These are phyloP conservation scores for Didymodactylos carnosus DNA, from an alignment of 2,888 invertebrate genomes.

Conservation along the genomic window DNA sequence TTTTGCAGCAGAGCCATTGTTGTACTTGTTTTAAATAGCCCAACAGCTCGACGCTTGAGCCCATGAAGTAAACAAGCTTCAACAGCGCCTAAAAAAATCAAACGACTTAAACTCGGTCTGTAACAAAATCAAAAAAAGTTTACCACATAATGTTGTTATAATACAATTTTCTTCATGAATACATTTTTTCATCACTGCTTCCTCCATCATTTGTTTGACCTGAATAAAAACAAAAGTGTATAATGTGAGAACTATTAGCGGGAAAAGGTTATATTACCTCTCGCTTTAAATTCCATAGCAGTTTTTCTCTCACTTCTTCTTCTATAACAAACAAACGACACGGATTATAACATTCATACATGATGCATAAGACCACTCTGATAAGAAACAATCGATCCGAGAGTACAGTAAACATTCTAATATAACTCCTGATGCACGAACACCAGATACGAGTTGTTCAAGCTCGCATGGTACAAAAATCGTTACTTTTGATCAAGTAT, in stretches of 20 bases:
- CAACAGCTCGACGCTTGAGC: constrained; percentile 44
- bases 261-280: background rate
- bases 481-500: too few relatives aligned
- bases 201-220: constrained; percentile 87
- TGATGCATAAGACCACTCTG: too few relatives aligned
- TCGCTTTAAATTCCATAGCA: background rate
- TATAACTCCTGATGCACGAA: too few relatives aligned
- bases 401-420: too few relatives aligned
- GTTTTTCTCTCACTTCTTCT: background rate
- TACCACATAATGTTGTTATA: constrained; percentile 65
- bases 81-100: constrained; percentile 46
- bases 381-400: too few relatives aligned
- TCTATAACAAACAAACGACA: too few relatives aligned
- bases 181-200: constrained; percentile 72
- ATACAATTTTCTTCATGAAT: constrained; percentile 76
- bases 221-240: constrained; percentile 20
- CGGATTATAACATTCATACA: too few relatives aligned
- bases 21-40: constrained; percentile 72
- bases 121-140: constrained; percentile 16
- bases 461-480: too few relatives aligned
- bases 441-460: too few relatives aligned
- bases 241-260: too few relatives aligned
- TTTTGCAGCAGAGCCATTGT: constrained; percentile 71
- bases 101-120: background rate
- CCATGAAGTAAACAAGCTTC: constrained; percentile 58